Evolutionary conservation across 2,888 invertebrate genomes (phyloP), one percentile per base, ranked within the genome.

Genomic region (Danaus chrysippus): DNA sequence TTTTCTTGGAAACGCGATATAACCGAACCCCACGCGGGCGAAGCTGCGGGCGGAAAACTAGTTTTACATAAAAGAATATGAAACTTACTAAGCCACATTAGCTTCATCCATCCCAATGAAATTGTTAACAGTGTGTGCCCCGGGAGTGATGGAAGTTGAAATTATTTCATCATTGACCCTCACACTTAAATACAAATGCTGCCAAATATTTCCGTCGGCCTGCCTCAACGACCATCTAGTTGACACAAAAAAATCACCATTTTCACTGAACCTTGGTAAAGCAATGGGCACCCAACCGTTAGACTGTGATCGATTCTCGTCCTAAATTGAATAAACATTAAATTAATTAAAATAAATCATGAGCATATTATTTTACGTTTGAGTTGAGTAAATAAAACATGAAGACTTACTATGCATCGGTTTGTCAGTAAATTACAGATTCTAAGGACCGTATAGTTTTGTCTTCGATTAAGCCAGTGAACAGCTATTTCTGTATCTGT

Each of bases 391-490:
- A 9, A 56, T 56, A 6, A 42, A 15, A 42, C 56, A 42, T 42
- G 6, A 42, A 15, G 46, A 61, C 76, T 71, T 62, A 89, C 91
- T 76, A 81, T 82, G 66, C 84, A 88, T 19, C 0, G 13, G 8
- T 62, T 68, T 62, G 79, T 84, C 11, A 76, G 71, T 10, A 87
- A 68, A 66, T 91, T 82, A 77, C 94, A 95, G 11, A 94, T 84
- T 43, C 92, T 91, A n/a, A 94, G 76, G 34, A 93, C 85, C 1
- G 93, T 91, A 60, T 93, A 81, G 77, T 95, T 98, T 87, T 98
- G 98, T 15, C 96, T 92, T 42, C 98, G 92, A 79, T 98, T 98
- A 65, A 96, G 90, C 95, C 97, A 97, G 43, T 95, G 93, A 0
- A 94, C 94, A 0, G 94, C 92, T 3, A 98, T 79, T 57, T 94